Percentiles rank a stretch among this genome's conserved stretches.
Evolutionary conservation across 2,797 vertebrate genomes (phyloP).

Genomic region (Jordanella pulchra): DNA sequence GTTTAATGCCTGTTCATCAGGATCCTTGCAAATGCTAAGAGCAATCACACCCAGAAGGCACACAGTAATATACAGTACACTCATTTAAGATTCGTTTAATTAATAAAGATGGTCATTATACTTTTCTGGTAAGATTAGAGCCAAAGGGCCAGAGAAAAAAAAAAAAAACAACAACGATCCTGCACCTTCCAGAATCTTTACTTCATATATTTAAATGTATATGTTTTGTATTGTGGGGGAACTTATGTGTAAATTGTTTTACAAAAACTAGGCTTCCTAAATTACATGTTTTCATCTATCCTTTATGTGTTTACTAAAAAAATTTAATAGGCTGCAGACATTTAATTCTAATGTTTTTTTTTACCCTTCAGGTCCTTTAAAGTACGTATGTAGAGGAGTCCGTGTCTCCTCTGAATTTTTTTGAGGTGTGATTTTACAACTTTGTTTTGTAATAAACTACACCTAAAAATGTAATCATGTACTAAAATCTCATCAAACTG

Average conservation of each 20-base stretch:
- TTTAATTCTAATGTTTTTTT: too few species aligned
- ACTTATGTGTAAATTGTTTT: not conserved
- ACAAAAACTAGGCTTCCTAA: not conserved
- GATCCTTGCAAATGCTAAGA: conserved; percentile 10
- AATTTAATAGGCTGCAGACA: too few species aligned
- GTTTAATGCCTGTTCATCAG: conserved; percentile 66
- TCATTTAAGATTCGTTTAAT: conserved; percentile 3
- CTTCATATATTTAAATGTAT: not conserved
- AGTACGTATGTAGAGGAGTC: too few species aligned
- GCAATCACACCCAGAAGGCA: conserved; percentile 5
- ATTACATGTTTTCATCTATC: not conserved
- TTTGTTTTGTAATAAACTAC: too few species aligned
- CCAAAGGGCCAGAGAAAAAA: not conserved
- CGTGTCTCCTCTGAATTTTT: too few species aligned
- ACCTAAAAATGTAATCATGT: too few species aligned
- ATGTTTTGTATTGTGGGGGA: too few species aligned
- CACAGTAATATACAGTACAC: not conserved
- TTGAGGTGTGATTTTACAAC: too few species aligned
- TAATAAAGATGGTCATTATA: not conserved
- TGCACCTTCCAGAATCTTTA: too few species aligned
- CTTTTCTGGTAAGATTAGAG: conserved; percentile 1
- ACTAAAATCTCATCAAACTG: too few species aligned
- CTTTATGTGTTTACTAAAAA: not conserved
- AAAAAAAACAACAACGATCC: not conserved
- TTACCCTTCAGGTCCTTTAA: too few species aligned